Base-by-base conservation (phyloP, 2,888 invertebrate species). In the Pogonocherus hispidulus region DNA sequence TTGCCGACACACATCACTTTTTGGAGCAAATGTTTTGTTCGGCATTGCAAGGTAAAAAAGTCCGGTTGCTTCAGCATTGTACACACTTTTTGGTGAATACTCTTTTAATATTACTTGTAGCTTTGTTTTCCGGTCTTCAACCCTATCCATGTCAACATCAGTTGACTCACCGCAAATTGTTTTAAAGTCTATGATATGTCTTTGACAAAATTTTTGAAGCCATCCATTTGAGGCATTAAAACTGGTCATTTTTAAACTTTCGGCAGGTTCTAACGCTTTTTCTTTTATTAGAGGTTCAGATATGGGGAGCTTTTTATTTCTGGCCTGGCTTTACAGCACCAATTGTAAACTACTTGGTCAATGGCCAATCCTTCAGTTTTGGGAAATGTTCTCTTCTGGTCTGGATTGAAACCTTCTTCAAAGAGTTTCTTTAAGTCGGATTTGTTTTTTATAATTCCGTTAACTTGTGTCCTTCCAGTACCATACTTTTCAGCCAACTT, bases 311-410 rank as follows among this genome's bases (percentile, higher is more conserved):
- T 54, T 56, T 37, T 46, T 66, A 52, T n/a, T n/a, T n/a, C n/a
- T n/a, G 32, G 60, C 60, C 62, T 60, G 16, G 62, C 66, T 54
- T 66, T 62, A 44, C 66, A 66, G 37, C 66, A 66, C 62, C 62
- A 69, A 55, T 35, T 52, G 47, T 62, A 62, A 22, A 69, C 69
- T 11, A 60, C 41, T 69, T 66, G 62, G 37, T 69, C 69, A 18
- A 69, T 41, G 35, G 46, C 60, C 23, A 55, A 14, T 49, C 51
- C 62, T 16, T 11, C 41, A 20, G 20, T 41, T 44, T 69, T 69
- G 55, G 8, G 4, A 66, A 69, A 69, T 37, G 14, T 69, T 27
- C 51, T 56, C 54, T 69, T 60, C 51, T 69, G 55, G 3, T 66
- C 46, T 23, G 46, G 22, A 16, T 69, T 66, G 14, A 5, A 3